Conservation (phyloP, 30 jellyfish, hydroid and myxozoan genomes). For the Hydractinia echinata region DNA sequence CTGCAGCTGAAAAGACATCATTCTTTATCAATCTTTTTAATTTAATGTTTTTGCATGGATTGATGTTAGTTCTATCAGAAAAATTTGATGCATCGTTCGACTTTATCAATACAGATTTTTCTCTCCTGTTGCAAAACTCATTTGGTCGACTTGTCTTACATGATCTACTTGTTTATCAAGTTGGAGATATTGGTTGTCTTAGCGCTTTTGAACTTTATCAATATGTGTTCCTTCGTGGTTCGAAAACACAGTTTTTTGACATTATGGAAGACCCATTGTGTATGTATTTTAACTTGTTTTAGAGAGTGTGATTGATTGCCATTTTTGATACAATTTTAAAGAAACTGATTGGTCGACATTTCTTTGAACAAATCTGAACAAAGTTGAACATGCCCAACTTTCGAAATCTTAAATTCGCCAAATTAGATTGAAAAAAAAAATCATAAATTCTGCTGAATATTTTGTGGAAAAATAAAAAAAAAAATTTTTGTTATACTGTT, state of each 20-base stretch:
- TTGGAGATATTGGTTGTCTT: constrained; percentile 60
- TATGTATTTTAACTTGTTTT: background rate
- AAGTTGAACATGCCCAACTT: too few species aligned
- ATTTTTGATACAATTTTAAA: too few species aligned
- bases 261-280: background rate
- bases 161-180: constrained; percentile 50
- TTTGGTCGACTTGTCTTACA: constrained; percentile 58
- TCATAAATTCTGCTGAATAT: too few species aligned
- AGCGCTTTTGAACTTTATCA: constrained; percentile 78
- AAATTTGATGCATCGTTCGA: constrained; percentile 19
- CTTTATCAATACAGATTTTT: constrained; percentile 1
- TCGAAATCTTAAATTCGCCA: too few species aligned
- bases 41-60: constrained; percentile 66
- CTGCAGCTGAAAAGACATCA: constrained; percentile 43
- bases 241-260: constrained; percentile 49
- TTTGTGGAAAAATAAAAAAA: too few species aligned
- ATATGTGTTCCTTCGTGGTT: constrained; percentile 63
- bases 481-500: too few species aligned
- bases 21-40: constrained; percentile 66
- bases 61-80: constrained; percentile 47
- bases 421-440: too few species aligned
- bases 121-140: constrained; percentile 45
- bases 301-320: constrained; percentile 10
- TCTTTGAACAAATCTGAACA: too few species aligned
- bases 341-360: too few species aligned